Evolutionary conservation across 1,140 invertebrate genomes (phyloP), one percentile per base, ranked within the genome.

Genomic region (Dinoponera quadriceps): DNA sequence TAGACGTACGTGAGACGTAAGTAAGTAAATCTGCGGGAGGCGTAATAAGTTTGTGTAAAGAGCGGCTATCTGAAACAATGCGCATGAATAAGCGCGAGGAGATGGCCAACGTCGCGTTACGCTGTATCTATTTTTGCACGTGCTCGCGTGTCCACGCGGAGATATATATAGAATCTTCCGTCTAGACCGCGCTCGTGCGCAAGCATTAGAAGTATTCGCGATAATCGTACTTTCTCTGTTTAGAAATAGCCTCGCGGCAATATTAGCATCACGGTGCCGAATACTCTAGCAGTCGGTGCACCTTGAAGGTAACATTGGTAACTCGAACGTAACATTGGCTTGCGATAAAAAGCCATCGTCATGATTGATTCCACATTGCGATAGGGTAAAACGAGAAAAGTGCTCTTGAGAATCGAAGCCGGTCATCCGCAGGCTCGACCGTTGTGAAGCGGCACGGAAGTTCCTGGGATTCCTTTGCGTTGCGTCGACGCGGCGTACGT

Each of bases 1-100:
- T 75, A 85, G 86, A 88, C 59, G 71, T 55, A 49, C 59, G 11
- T 20, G 66, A 87, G 82, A 82, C 77, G 49, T 14, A 51, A 81
- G 62, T 78, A 78, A 57, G 57, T 82, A 77, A 68, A 85, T 87
- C 65, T 65, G 27, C 44, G 48, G 65, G 55, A 54, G 65, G 55
- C 22, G 16, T 54, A 59, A 71, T 86, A 72, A 73, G 33, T 85
- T 74, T 77, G 20, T 57, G 54, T 25, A 59, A 87, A 88, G 20
- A 68, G 20, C 49, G 48, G 54, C 27, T 66, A 78, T 73, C 51
- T 27, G 48, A 80, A 62, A 71, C 16, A 82, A 48, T 33, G 20
- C 1, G 27, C n/a, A 44, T 63, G 48, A 55, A 63, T 75, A 75
- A 74, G 48, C 57, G 13, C 14, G 25, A 55, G 38, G 48, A 63